phyloP scores from a whole-genome alignment of 2,113 vertebrate genomes.

The Ellobius talpinus region DNA sequence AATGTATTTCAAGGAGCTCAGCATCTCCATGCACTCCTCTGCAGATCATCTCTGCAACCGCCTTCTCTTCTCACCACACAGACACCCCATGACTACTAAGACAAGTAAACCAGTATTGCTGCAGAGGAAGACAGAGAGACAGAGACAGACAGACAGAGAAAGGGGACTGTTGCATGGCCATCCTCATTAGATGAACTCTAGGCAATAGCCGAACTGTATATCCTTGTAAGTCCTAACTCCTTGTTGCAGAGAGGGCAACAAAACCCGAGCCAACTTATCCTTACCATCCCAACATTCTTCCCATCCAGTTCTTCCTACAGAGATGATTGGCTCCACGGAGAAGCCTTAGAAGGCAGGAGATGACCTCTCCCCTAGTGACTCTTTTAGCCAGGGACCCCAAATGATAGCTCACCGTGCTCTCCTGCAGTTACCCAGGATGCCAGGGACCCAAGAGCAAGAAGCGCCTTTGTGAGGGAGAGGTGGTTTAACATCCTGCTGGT shows the following conservation, averaged over 20 bases:
- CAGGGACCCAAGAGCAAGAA: constrained; percentile 63
- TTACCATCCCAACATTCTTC: background rate
- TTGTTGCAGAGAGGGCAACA: background rate
- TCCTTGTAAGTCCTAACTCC: background rate
- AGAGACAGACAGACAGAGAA: background rate
- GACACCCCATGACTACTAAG: background rate
- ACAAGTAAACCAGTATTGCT: background rate
- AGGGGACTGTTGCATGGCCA: background rate
- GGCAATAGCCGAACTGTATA: background rate
- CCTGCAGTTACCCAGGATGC: constrained; percentile 53
- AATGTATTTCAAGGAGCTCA: background rate
- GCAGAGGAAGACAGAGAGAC: background rate
- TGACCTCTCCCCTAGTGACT: background rate
- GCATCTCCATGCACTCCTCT: background rate
- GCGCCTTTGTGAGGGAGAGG: constrained; percentile 51
- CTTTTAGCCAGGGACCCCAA: background rate
- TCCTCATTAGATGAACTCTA: background rate
- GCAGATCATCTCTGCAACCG: background rate
- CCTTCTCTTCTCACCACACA: background rate
- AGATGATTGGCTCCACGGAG: background rate
- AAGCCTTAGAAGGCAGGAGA: background rate
- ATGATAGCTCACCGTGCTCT: constrained; percentile 66
- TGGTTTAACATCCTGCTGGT: constrained; percentile 47
- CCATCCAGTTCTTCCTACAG: background rate
- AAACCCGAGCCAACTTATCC: background rate